Base-by-base conservation (phyloP, 2,797 vertebrate species). In the Discoglossus pictus region DNA sequence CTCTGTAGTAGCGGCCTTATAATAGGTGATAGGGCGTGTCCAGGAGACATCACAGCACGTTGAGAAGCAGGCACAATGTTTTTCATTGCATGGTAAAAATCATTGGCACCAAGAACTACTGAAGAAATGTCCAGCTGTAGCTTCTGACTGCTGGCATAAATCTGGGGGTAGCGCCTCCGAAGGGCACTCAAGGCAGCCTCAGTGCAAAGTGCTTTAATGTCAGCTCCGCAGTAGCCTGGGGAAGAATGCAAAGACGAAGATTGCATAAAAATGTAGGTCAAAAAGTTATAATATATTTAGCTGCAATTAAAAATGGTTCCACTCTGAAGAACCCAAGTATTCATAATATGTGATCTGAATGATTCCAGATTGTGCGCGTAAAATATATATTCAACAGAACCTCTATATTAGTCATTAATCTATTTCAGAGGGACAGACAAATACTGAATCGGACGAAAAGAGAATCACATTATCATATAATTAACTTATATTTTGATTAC, bases 161-260 rank as follows among this genome's bases (percentile, higher is more conserved):
- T 99, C 90, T 99, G 97, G 7, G 97, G 97, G 61, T 99, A 99
- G 64, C 94, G 93, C 60, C 97, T 93, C 46, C 97, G 89, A 76
- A 99, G 83, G 36, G 96, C 96, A 65, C 89, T 92, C 86, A 99
- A 89, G 76, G 95, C 92, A 67, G 96, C 93, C 89, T 99, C 97
- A 72, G 97, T 99, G 89, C 97, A 99, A 94, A 99, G 93, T 91
- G 97, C 96, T 94, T 98, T 99, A 79, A 99, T 93, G 84, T 99
- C 97, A 48, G 97, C 97, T 74, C 97, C 97, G 34, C 97, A 99
- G 85, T 99, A 99, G 80, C 97, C 97, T 99, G 75, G 60, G 64
- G 75, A 53, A 17, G 15, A 1, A 20, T 69, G 73, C 73, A 75
- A 47, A 76, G 0, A 5, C 61, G 2, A 39, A 39, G 38, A 39